These are phyloP conservation scores for Drosophila pandora DNA, from an alignment of 1,140 invertebrate species.

Conservation along the genomic window DNA sequence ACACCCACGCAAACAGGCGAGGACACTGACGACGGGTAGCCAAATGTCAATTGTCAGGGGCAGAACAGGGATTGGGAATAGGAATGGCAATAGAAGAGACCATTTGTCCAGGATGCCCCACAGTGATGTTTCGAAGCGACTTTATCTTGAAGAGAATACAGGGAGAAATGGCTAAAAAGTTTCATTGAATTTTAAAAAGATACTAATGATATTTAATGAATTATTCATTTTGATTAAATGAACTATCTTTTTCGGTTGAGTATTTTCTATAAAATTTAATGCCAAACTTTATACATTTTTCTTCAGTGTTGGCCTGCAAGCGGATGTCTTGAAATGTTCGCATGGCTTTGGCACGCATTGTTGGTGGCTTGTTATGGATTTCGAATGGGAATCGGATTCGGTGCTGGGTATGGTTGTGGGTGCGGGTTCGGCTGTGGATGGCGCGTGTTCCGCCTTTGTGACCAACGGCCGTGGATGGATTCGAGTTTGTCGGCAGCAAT, in stretches of 20 bases:
- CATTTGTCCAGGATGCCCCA: constrained; percentile 47
- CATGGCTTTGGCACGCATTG: constrained; percentile 54
- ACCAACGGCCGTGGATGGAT: constrained; percentile 19
- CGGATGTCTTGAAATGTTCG: constrained; percentile 48
- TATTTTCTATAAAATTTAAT: no score
- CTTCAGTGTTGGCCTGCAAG: constrained; percentile 7
- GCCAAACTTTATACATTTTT: background rate
- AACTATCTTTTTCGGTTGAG: no score
- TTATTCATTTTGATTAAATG: no score
- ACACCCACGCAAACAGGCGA: constrained; percentile 57
- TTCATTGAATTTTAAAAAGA: no score
- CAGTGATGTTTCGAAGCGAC: constrained; percentile 36
- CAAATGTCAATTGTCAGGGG: constrained; percentile 57
- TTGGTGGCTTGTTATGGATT: constrained; percentile 49
- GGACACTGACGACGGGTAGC: constrained; percentile 47
- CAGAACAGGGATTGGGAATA: constrained; percentile 22
- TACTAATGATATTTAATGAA: no score
- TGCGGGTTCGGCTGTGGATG: constrained; percentile 20
- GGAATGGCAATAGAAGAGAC: constrained; percentile 19
- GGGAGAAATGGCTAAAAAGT: background rate
- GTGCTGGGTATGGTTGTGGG: background rate
- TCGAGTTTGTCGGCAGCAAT: constrained; percentile 76
- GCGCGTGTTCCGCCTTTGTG: constrained; percentile 40
- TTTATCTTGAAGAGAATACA: constrained; percentile 25
- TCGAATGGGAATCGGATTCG: constrained; percentile 14